Evolutionary conservation across 2,113 vertebrate species (phyloP).

Genomic region (Orientallactaga bullata): DNA sequence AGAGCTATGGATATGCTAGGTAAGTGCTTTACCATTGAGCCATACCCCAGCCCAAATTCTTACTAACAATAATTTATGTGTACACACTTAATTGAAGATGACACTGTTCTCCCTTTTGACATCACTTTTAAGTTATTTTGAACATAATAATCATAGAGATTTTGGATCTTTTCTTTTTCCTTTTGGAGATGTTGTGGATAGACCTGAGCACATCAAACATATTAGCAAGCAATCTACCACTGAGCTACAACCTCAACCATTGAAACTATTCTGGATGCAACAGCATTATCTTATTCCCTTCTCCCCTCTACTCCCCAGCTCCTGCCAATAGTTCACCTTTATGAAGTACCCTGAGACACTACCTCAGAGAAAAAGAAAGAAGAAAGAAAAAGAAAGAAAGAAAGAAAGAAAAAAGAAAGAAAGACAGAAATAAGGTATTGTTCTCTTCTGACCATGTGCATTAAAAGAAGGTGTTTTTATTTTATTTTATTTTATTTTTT

Average conservation of each 20-base stretch:
- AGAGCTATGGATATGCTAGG: background rate
- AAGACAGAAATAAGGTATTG: too few species aligned
- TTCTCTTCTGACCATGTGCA: too few species aligned
- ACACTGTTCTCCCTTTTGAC: background rate
- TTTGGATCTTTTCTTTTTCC: background rate
- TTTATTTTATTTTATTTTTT: too few species aligned
- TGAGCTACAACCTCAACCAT: too few species aligned
- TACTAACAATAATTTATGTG: background rate
- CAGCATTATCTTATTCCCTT: background rate
- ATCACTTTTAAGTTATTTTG: background rate
- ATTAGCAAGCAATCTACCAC: background rate
- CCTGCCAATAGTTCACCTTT: background rate
- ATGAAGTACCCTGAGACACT: background rate
- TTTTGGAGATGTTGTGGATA: background rate
- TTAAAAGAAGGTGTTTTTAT: too few species aligned
- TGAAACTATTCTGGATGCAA: background rate
- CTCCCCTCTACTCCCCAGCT: background rate
- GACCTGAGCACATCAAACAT: background rate
- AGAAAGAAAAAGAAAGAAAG: too few species aligned
- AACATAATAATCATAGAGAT: background rate
- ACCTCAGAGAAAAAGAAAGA: too few species aligned
- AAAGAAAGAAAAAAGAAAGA: too few species aligned
- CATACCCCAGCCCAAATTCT: background rate
- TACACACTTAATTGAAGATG: background rate
- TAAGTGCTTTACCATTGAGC: background rate